A percentile compares a stretch with the other conserved stretches of the same genome.
These are phyloP conservation scores for Globodera rostochiensis DNA, from an alignment of 1,140 invertebrate genomes.

Conservation along the genomic window DNA sequence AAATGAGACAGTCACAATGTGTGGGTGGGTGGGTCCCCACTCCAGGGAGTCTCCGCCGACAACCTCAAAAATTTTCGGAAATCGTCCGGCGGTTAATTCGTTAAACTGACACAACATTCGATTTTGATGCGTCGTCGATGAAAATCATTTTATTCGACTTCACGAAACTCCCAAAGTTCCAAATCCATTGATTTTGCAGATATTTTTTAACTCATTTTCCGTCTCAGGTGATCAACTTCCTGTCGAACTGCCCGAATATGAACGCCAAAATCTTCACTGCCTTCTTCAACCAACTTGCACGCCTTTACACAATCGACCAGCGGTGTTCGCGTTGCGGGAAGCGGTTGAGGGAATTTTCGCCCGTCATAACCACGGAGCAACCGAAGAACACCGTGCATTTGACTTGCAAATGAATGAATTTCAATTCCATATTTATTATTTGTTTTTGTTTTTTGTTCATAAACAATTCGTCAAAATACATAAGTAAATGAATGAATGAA, in stretches of 20 bases:
- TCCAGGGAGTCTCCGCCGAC: no score
- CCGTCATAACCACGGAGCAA: neutral
- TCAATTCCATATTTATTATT: constrained; percentile 6
- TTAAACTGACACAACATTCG: no score
- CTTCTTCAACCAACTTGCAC: constrained; percentile 6
- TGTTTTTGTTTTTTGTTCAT: neutral
- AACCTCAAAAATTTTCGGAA: no score
- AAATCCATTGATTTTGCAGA: neutral
- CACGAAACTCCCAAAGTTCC: no score
- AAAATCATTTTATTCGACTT: no score
- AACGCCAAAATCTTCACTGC: neutral
- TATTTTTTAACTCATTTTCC: neutral
- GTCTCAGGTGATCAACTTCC: constrained; percentile 4
- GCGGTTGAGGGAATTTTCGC: constrained; percentile 24
- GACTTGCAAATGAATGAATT: constrained; percentile 18
- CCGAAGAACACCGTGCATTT: neutral
- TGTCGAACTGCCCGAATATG: neutral
- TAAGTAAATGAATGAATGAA: no score
- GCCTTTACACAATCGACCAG: constrained; percentile 15
- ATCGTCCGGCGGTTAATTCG: no score
- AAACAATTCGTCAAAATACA: neutral
- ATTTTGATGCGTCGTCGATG: no score
- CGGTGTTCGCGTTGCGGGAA: constrained; percentile 12
- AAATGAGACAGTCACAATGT: no score
- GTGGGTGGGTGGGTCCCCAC: no score